Percentiles rank a stretch among this genome's conserved stretches.
These are phyloP conservation scores for Harpagus bidentatus DNA, from an alignment of 2,113 vertebrate genomes.

Conservation along the genomic window DNA sequence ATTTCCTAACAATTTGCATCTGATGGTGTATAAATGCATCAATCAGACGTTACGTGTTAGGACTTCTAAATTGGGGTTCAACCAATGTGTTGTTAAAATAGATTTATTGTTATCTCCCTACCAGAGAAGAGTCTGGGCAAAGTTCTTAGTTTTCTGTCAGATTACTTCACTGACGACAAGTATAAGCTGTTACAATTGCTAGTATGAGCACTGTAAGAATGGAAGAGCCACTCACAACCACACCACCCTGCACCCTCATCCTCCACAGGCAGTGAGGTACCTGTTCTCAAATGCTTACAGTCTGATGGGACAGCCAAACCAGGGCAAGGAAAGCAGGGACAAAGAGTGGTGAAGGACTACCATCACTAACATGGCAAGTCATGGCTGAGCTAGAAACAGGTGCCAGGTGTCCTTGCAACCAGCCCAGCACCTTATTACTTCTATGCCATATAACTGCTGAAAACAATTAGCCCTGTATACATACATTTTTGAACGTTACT, in stretches of 20 bases:
- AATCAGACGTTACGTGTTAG: constrained; percentile 19
- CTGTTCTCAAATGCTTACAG: neutral
- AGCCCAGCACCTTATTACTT: neutral
- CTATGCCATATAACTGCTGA: neutral
- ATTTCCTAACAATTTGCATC: constrained; percentile 46
- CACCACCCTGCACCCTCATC: fast-evolving
- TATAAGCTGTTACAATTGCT: neutral
- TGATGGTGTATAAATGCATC: neutral
- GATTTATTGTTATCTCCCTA: neutral
- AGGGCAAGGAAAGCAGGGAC: neutral
- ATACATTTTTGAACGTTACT: neutral
- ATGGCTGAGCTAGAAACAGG: neutral
- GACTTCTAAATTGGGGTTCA: neutral
- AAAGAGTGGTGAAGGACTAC: neutral
- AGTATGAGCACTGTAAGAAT: neutral
- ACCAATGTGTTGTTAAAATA: neutral
- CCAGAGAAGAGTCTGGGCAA: neutral
- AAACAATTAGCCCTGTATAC: neutral
- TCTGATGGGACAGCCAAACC: neutral
- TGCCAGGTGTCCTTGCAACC: neutral
- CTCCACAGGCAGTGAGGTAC: neutral
- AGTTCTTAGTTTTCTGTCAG: neutral
- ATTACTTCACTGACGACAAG: neutral
- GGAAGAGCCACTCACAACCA: neutral
- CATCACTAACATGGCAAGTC: neutral